A percentile compares a stretch with the other conserved stretches of the same genome.
phyloP scores from a whole-genome alignment of 2,113 vertebrate genomes.

The Raja brachyura region DNA sequence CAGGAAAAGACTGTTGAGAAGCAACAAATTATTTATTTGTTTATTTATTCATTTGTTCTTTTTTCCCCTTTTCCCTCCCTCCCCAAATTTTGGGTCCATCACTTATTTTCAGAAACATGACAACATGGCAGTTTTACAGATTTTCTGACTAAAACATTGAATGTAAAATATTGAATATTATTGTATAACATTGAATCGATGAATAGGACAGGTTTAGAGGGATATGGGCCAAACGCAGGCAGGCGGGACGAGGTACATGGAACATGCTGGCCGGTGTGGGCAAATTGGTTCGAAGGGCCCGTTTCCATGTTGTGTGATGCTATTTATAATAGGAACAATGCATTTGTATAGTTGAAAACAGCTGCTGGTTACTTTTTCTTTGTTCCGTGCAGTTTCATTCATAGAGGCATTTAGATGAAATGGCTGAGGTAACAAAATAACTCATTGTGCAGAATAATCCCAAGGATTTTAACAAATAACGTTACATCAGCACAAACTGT shows the following conservation, averaged over 20 bases:
- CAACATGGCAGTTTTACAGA: background rate
- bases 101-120: background rate
- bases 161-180: background rate
- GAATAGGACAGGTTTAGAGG: too few species aligned
- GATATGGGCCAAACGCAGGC: too few species aligned
- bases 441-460: slow-evolving; percentile 32
- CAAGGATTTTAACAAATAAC: slow-evolving; percentile 29
- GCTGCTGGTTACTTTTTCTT: slow-evolving; percentile 8
- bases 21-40: too few species aligned
- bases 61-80: too few species aligned
- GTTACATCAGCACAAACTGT: slow-evolving; percentile 12
- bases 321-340: background rate
- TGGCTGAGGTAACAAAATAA: background rate
- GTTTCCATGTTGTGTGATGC: too few species aligned
- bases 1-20: too few species aligned
- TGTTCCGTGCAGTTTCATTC: background rate
- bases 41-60: too few species aligned
- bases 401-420: background rate
- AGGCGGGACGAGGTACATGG: too few species aligned
- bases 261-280: too few species aligned
- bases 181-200: too few species aligned
- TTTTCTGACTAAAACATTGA: background rate
- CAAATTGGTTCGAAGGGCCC: too few species aligned
- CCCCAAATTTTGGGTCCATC: too few species aligned
- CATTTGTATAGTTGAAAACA: slow-evolving; percentile 11